Percentiles rank a stretch among this genome's conserved stretches.
Evolutionary conservation across 2,797 vertebrate genomes (phyloP).

Genomic region (Poeciliopsis paucimaculata): DNA sequence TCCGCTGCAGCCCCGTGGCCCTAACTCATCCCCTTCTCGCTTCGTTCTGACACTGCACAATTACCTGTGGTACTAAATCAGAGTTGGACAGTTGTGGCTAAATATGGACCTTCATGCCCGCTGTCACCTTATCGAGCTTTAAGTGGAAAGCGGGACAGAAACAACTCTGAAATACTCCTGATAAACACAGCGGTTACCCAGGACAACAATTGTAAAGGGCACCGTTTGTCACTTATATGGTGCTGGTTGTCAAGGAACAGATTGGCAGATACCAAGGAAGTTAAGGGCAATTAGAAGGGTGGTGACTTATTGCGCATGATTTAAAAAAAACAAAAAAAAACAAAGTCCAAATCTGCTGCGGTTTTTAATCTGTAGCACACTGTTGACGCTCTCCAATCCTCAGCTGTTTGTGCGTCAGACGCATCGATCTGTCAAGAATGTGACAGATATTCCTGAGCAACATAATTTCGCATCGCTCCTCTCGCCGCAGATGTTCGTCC

Average conservation of each 20-base stretch:
- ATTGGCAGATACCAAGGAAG: slow-evolving; percentile 71
- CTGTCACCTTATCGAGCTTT: slow-evolving; percentile 68
- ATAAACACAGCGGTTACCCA: slow-evolving; percentile 59
- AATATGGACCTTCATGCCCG: slow-evolving; percentile 64
- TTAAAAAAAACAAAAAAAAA: background rate
- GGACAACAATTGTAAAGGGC: slow-evolving; percentile 54
- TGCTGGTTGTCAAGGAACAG: slow-evolving; percentile 71
- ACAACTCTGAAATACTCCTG: slow-evolving; percentile 45
- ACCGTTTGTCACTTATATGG: slow-evolving; percentile 73
- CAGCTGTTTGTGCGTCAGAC: slow-evolving; percentile 33
- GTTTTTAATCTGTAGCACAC: slow-evolving; percentile 10
- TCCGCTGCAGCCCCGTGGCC: slow-evolving; percentile 17
- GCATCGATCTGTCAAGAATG: slow-evolving; percentile 48
- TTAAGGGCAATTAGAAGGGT: slow-evolving; percentile 70
- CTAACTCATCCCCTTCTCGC: slow-evolving; percentile 52
- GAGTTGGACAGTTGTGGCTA: slow-evolving; percentile 59
- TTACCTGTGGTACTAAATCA: slow-evolving; percentile 72
- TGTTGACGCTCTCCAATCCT: slow-evolving; percentile 17
- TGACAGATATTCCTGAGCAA: slow-evolving; percentile 66
- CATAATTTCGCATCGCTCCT: slow-evolving; percentile 65
- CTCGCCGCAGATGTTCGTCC: slow-evolving; percentile 66
- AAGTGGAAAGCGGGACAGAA: slow-evolving; percentile 36
- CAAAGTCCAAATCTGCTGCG: slow-evolving; percentile 6
- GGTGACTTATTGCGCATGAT: slow-evolving; percentile 62
- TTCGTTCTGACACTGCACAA: slow-evolving; percentile 53